Evolutionary conservation across 2,888 invertebrate genomes (phyloP).

Genomic region (Camponotus fellah): DNA sequence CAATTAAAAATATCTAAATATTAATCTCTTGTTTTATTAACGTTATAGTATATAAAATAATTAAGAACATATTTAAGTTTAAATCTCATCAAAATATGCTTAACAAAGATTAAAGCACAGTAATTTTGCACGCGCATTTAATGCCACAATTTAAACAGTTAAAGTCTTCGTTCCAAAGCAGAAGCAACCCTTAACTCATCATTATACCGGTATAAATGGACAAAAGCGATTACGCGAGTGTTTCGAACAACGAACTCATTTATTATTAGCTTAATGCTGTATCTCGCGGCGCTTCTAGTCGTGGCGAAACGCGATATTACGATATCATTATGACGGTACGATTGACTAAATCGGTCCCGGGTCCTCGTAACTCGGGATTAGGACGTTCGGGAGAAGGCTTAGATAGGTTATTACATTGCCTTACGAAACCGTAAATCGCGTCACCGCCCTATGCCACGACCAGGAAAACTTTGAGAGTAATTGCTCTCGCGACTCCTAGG

Average conservation of each 20-base stretch:
- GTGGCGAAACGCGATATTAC: constrained; percentile 71
- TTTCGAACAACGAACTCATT: constrained; percentile 73
- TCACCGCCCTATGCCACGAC: constrained; percentile 63
- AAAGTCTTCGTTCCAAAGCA: not conserved
- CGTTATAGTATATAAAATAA: not conserved
- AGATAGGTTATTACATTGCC: constrained; percentile 78
- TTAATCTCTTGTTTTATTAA: constrained; percentile 6
- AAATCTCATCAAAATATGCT: not conserved
- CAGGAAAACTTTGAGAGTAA: constrained; percentile 62
- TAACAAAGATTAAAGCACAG: not conserved
- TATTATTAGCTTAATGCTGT: constrained; percentile 74
- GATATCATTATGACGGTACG: constrained; percentile 76
- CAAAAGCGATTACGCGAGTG: constrained; percentile 48
- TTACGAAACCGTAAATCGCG: constrained; percentile 75
- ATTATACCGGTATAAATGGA: constrained; percentile 17
- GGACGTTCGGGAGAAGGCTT: constrained; percentile 66
- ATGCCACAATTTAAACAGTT: constrained; percentile 16
- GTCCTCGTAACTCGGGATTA: constrained; percentile 78
- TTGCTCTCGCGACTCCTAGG: constrained; percentile 48
- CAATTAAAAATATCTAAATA: not conserved
- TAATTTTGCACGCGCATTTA: constrained; percentile 17
- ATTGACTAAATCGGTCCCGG: constrained; percentile 77
- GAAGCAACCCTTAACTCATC: constrained; percentile 15
- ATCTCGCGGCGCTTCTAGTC: constrained; percentile 54
- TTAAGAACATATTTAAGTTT: constrained; percentile 6